Percentiles rank a stretch among this genome's conserved stretches.
phyloP scores from a whole-genome alignment of 1,140 invertebrate genomes.

The Mamestra configurata region DNA sequence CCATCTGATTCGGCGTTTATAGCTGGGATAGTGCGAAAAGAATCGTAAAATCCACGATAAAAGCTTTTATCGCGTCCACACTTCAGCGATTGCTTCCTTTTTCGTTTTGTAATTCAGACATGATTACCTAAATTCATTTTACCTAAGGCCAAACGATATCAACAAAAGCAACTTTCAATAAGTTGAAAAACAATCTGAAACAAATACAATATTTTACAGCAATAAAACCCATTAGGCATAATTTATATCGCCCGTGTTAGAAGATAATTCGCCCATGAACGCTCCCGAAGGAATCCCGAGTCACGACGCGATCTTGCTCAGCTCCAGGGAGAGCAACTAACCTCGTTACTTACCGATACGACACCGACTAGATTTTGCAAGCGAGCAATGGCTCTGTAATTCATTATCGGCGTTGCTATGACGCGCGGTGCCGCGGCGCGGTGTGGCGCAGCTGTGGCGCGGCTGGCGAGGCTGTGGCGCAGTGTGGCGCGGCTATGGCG shows the following conservation, averaged over 20 bases:
- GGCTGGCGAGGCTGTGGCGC: conserved; percentile 56
- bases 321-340: conserved; percentile 70
- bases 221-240: conserved; percentile 76
- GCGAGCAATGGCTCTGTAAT: conserved; percentile 78
- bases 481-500: not conserved
- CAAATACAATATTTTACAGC: conserved; percentile 69
- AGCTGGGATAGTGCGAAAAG: conserved; percentile 76
- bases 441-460: conserved; percentile 20
- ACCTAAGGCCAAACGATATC: conserved; percentile 12
- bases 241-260: conserved; percentile 78
- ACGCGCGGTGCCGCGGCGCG: conserved; percentile 56
- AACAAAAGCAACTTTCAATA: conserved; percentile 43
- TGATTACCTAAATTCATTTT: conserved; percentile 51
- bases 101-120: conserved; percentile 68
- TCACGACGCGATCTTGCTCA: conserved; percentile 68
- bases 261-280: conserved; percentile 77
- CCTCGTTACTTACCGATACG: conserved; percentile 77
- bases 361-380: conserved; percentile 78
- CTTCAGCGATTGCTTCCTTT: conserved; percentile 75
- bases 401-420: conserved; percentile 73
- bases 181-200: conserved; percentile 51
- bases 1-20: conserved; percentile 82
- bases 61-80: conserved; percentile 75
- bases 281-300: conserved; percentile 73
- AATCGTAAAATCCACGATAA: conserved; percentile 82